phyloP scores from a whole-genome alignment of 2,797 vertebrate genomes.

The Pteropus rufus region DNA sequence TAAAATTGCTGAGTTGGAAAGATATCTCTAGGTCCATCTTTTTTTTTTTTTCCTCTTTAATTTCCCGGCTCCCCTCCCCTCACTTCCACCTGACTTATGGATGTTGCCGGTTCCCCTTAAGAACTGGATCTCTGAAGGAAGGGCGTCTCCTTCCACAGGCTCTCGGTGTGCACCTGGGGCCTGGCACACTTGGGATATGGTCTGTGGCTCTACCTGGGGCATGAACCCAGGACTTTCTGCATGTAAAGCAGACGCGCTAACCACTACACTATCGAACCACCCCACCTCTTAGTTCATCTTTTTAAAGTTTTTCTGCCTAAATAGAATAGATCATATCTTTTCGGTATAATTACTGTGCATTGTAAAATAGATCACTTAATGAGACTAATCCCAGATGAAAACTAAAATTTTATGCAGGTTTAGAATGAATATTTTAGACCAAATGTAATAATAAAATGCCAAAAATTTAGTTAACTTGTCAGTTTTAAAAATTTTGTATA shows the following conservation, averaged over 20 bases:
- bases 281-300: not conserved
- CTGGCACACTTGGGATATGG: too few relatives aligned
- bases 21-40: not conserved
- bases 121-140: too few relatives aligned
- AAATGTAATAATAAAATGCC: not conserved
- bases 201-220: too few relatives aligned
- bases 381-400: not conserved
- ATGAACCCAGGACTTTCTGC: too few relatives aligned
- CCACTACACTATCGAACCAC: too few relatives aligned
- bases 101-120: too few relatives aligned
- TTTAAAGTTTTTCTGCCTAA: not conserved
- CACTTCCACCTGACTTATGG: too few relatives aligned
- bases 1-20: conserved; percentile 16
- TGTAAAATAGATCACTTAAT: not conserved
- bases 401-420: not conserved
- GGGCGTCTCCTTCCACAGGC: too few relatives aligned
- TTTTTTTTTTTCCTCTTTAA: not conserved
- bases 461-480: not conserved
- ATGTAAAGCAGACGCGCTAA: too few relatives aligned
- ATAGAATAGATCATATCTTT: not conserved
- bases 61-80: too few relatives aligned
- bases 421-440: not conserved
- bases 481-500: not conserved
- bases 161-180: too few relatives aligned
- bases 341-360: not conserved